These are phyloP conservation scores for Pterostichus niger DNA, from an alignment of 2,888 invertebrate species.

Conservation along the genomic window DNA sequence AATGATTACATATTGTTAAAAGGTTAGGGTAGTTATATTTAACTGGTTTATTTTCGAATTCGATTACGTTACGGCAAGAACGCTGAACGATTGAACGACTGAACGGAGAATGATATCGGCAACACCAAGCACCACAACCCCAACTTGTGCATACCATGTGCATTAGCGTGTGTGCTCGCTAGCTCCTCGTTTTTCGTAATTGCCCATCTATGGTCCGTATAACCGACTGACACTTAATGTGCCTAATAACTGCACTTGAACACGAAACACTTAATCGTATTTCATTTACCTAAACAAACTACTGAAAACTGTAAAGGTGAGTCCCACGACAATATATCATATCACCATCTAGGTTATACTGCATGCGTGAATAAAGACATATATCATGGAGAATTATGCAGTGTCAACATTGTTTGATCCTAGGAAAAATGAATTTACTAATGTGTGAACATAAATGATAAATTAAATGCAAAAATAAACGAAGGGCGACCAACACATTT, in stretches of 20 bases:
- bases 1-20: slow-evolving; percentile 65
- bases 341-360: slow-evolving; percentile 13
- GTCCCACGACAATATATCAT: slow-evolving; percentile 31
- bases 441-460: slow-evolving; percentile 32
- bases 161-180: slow-evolving; percentile 20
- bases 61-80: slow-evolving; percentile 52
- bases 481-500: too few relatives aligned
- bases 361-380: slow-evolving; percentile 38
- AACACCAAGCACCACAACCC: not conserved
- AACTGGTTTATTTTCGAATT: slow-evolving; percentile 64
- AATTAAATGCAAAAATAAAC: not conserved
- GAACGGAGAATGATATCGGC: slow-evolving; percentile 3
- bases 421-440: not conserved
- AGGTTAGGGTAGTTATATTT: slow-evolving; percentile 65
- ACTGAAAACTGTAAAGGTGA: slow-evolving; percentile 10
- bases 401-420: not conserved
- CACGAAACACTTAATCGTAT: slow-evolving; percentile 48
- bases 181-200: slow-evolving; percentile 52
- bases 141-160: slow-evolving; percentile 1
- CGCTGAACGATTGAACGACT: slow-evolving; percentile 1
- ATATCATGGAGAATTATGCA: slow-evolving; percentile 26
- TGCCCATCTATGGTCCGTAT: slow-evolving; percentile 51
- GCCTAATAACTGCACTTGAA: slow-evolving; percentile 53
- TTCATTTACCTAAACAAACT: slow-evolving; percentile 54
- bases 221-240: slow-evolving; percentile 53